These are phyloP conservation scores for Enoplosus armatus DNA, from an alignment of 2,797 vertebrate genomes.

Conservation along the genomic window DNA sequence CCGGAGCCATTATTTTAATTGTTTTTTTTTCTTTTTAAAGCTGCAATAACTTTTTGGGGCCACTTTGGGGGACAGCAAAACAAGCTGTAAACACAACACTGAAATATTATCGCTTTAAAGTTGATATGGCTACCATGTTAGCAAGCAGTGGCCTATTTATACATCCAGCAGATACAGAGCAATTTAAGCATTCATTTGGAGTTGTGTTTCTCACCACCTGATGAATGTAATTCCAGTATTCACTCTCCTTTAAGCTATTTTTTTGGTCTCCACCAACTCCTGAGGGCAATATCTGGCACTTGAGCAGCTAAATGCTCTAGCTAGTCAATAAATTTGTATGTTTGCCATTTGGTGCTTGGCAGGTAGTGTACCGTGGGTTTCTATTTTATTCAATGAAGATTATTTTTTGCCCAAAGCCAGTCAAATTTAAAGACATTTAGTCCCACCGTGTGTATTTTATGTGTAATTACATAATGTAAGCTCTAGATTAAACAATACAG, in stretches of 20 bases:
- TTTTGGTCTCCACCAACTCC: background rate
- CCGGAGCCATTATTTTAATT: background rate
- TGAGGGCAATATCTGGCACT: background rate
- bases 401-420: background rate
- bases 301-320: background rate
- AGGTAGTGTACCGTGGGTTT: background rate
- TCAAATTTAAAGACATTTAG: background rate
- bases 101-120: background rate
- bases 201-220: background rate
- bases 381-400: background rate
- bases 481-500: slow-evolving; percentile 7
- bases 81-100: background rate
- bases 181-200: background rate
- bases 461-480: slow-evolving; percentile 19
- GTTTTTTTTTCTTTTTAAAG: background rate
- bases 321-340: background rate
- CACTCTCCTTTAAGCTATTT: background rate
- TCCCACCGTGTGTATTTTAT: background rate
- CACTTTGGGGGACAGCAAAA: background rate
- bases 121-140: no score
- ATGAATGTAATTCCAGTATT: background rate
- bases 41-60: background rate
- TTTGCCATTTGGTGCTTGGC: background rate
- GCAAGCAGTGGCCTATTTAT: background rate
- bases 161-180: background rate